Base-by-base conservation (phyloP, 1,140 invertebrate genomes). In the Drosophila aff. region DNA sequence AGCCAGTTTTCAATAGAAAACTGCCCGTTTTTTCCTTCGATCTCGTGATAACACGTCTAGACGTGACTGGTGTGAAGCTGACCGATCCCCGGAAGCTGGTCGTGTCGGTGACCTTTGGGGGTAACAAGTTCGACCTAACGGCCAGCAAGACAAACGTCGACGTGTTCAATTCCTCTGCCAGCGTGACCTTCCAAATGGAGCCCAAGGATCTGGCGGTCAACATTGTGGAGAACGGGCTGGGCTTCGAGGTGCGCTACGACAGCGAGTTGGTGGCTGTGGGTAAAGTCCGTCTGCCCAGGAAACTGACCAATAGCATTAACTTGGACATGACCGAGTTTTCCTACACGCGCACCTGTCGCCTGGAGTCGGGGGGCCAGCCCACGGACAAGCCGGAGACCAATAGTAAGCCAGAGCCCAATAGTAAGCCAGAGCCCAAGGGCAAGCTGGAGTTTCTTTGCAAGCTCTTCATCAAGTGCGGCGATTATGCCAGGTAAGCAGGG, bases 261-360 rank as follows among this genome's bases (percentile, higher is more conserved):
- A 6, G 15, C 1, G 6, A 36, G 10, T 0, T n/a, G n/a, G 49
- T 71, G 11, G 67, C 40, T 1, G 16, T 38, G 16, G 67, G 64
- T 0, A 21, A 31, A 21, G n/a, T 23, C 10, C 13, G 8, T n/a
- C 18, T 68, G 8, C 67, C 67, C 3, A 46, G 40, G 26, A 57
- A 21, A 40, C 18, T 71, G 4, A 68, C 15, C 16, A 7, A 1
- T 3, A 31, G 50, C 10, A 50, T 69, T 1, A 13, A 36, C 8
- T 33, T 68, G 47, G 50, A 69, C 49, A 71, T 71, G 67, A 53
- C 26, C 15, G 64, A 43, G 23, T 68, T 71, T 23, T 68, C 50
- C 15, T 71, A 71, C 26, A 71, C 67, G 0, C 44, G 23, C 33
- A 71, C 64, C 4, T 71, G 64, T n/a, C 3, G 3, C 16, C 49